Evolutionary conservation across 2,113 vertebrate species (phyloP).

Genomic region (Psittacula cyanocephala): DNA sequence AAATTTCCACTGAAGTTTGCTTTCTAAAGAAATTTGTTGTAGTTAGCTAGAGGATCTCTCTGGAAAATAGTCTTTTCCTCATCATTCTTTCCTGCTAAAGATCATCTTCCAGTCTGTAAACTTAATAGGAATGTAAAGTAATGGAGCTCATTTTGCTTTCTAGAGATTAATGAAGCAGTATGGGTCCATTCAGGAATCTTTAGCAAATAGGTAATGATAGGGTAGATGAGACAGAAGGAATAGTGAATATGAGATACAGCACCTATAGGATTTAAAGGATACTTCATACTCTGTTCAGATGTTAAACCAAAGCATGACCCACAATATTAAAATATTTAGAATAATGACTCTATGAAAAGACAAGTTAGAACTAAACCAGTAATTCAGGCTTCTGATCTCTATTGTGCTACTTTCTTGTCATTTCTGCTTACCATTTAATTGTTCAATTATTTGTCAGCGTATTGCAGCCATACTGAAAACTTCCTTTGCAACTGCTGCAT

Average conservation of each 20-base stretch:
- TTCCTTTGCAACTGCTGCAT: background rate
- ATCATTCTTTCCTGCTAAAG: background rate
- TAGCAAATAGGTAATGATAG: background rate
- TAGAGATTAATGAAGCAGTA: background rate
- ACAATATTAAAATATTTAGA: background rate
- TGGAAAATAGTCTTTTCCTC: background rate
- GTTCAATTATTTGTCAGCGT: background rate
- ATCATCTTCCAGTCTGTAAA: background rate
- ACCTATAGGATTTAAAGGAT: background rate
- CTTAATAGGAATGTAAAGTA: background rate
- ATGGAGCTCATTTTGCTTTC: background rate
- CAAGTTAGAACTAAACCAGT: background rate
- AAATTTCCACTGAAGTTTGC: background rate
- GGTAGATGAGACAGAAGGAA: background rate
- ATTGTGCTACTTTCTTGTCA: background rate
- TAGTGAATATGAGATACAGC: background rate
- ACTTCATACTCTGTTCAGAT: background rate
- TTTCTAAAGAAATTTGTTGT: background rate
- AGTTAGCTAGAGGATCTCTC: background rate
- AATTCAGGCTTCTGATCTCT: background rate
- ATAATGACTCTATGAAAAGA: background rate
- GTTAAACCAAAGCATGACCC: background rate
- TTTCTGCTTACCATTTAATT: background rate
- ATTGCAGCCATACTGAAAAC: background rate
- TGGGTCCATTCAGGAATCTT: background rate